Evolutionary conservation across 30 jellyfish, hydroid and myxozoan species (phyloP).

Genomic region (Aurelia aurita complex sp. Pacific): DNA sequence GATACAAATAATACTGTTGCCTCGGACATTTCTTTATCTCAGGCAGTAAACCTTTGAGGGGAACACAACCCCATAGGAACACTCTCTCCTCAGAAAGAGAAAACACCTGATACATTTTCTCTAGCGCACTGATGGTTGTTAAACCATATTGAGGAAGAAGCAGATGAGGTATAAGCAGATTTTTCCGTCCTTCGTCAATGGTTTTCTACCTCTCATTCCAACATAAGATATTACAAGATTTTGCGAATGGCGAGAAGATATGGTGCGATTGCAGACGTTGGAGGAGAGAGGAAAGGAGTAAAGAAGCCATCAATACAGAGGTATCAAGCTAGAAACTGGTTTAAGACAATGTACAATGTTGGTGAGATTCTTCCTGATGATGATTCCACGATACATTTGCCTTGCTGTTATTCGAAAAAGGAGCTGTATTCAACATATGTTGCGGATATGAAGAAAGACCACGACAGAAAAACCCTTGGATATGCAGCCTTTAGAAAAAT

Average conservation of each 20-base stretch:
- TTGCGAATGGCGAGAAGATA: not conserved
- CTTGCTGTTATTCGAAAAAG: conserved; percentile 1
- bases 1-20: too few relatives aligned
- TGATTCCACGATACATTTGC: not conserved
- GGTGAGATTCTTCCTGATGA: conserved; percentile 12
- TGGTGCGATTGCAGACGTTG: not conserved
- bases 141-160: too few relatives aligned
- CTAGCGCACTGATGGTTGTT: too few relatives aligned
- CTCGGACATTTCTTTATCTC: too few relatives aligned
- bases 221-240: not conserved
- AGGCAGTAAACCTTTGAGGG: too few relatives aligned
- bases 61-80: too few relatives aligned
- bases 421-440: conserved; percentile 1
- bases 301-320: not conserved
- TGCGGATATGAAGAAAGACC: not conserved
- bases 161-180: too few relatives aligned
- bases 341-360: not conserved
- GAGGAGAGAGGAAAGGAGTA: not conserved
- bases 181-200: too few relatives aligned
- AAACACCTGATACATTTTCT: too few relatives aligned
- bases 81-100: too few relatives aligned
- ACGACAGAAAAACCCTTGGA: not conserved
- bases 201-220: too few relatives aligned
- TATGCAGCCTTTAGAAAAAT: not conserved
- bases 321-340: not conserved